phyloP scores from a whole-genome alignment of 2,888 invertebrate genomes.

The Caenorhabditis wallacei region DNA sequence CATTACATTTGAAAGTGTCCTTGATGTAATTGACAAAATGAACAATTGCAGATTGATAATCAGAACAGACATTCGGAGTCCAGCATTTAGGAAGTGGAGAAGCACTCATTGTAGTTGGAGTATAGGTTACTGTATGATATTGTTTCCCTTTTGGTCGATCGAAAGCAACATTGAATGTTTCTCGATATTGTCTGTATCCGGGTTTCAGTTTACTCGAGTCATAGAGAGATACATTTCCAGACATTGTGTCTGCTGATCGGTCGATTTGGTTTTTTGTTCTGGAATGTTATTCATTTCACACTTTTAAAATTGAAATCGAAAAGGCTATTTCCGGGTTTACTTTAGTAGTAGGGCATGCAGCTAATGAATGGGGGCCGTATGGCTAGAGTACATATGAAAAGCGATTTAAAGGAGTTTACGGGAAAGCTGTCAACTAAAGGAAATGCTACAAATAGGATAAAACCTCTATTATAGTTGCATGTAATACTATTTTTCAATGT shows the following conservation, averaged over 20 bases:
- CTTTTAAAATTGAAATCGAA: too few relatives aligned
- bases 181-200: constrained; percentile 18
- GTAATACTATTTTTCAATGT: too few relatives aligned
- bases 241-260: neutral
- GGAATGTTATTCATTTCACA: neutral
- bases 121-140: constrained; percentile 15
- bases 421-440: too few relatives aligned
- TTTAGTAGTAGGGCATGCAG: too few relatives aligned
- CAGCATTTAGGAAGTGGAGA: constrained; percentile 20
- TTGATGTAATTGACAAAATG: constrained; percentile 1
- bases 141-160: constrained; percentile 18
- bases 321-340: too few relatives aligned
- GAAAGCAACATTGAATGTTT: constrained; percentile 10
- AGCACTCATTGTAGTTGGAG: constrained; percentile 25
- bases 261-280: neutral
- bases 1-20: constrained; percentile 1
- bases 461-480: too few relatives aligned
- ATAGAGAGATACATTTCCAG: constrained; percentile 7
- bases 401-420: too few relatives aligned
- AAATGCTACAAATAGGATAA: too few relatives aligned
- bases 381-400: too few relatives aligned
- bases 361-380: too few relatives aligned
- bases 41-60: constrained; percentile 15
- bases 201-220: constrained; percentile 30
- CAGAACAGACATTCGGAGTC: constrained; percentile 16